A percentile compares a stretch with the other conserved stretches of the same genome.
These are phyloP conservation scores for Halictus rubicundus DNA, from an alignment of 1,140 invertebrate genomes.

Conservation along the genomic window DNA sequence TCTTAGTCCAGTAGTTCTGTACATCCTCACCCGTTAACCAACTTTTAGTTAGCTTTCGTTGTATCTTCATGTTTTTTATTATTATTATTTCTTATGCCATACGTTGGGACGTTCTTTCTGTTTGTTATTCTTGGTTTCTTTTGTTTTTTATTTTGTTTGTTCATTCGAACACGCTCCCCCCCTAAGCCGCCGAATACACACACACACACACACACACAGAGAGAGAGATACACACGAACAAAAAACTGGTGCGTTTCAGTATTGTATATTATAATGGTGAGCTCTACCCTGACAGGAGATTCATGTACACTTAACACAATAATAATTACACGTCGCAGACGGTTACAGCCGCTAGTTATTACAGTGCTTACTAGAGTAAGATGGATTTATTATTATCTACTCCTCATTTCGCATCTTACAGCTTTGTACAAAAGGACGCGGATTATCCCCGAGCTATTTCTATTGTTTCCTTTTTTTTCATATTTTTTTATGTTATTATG, in stretches of 20 bases:
- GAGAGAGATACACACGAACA: too few relatives aligned
- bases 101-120: background rate
- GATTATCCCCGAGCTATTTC: background rate
- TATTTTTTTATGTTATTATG: conserved; percentile 26
- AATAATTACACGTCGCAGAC: conserved; percentile 12
- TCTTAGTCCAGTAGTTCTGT: background rate
- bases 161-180: background rate
- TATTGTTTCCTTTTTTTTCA: conserved; percentile 4
- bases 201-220: background rate
- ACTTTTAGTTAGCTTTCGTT: conserved; percentile 18
- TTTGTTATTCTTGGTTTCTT: background rate
- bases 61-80: conserved; percentile 3
- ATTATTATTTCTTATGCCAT: background rate
- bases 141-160: background rate
- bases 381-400: conserved; percentile 7
- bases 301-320: background rate
- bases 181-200: background rate
- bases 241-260: background rate
- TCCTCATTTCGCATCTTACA: conserved; percentile 36
- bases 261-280: background rate
- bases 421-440: conserved; percentile 53
- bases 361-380: conserved; percentile 41
- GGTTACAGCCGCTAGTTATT: conserved; percentile 24
- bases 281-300: background rate
- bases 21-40: background rate